Evolutionary conservation across 2,113 vertebrate genomes (phyloP), one percentile per base, ranked within the genome.

Genomic region (Otolemur garnettii): DNA sequence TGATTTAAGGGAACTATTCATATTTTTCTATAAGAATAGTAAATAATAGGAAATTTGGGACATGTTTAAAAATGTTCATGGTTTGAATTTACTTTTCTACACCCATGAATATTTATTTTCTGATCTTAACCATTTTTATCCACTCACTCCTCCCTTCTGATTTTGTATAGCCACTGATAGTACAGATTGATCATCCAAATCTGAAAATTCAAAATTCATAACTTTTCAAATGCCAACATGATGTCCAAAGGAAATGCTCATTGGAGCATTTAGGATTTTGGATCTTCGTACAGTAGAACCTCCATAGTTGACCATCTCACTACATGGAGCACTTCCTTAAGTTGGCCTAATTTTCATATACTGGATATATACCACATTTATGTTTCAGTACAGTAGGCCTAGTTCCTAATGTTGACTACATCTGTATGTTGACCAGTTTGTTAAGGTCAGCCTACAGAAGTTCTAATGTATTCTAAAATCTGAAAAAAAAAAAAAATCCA

Each of bases 21-120:
- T 83, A 24, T 7, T 79, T 95, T 53, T 64, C 77, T 17, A 57
- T 4, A 82, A 86, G 13, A 82, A 74, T 59, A 71, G 50, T 57
- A 74, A 74, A 74, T 68, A 82, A 21, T 89, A 3, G 21, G 2
- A 45, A 50, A 4, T 92, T 96, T 57, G 38, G 5, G 35, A 55
- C 7, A 85, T 2, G 72, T 78, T 78, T 88, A 82, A 82, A 74
- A 79, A 92, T 89, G 72, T 93, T 18, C 18, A 55, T 4, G 79
- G 10, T 90, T 64, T 95, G 4, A 83, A 59, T 90, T 94, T 68
- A 60, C 87, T 93, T 93, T 75, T 69, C 6, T 71, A 38, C 71
- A 1, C 8, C 53, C 3, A 19, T n/a, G 19, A 77, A 84, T 66
- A 50, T 50, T 13, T 38, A 30, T 93, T 78, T 95, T 79, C 28